Evolutionary conservation across 2,113 vertebrate species (phyloP).

Genomic region (Leucopsar rothschildi): DNA sequence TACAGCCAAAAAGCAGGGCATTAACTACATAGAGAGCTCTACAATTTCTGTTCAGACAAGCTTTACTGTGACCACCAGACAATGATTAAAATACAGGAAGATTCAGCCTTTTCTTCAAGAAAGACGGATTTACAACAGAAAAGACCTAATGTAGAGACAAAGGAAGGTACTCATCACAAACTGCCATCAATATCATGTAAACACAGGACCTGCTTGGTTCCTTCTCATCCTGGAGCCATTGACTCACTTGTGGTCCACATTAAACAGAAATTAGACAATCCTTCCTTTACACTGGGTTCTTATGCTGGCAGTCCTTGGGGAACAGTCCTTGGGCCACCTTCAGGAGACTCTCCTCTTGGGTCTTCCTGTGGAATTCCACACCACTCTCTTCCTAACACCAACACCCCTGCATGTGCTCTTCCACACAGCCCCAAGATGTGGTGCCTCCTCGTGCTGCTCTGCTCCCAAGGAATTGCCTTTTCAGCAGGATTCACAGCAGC

Average conservation of each 20-base stretch:
- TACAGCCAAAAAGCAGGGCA: background rate
- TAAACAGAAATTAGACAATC: background rate
- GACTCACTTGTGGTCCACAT: background rate
- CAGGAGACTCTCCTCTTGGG: background rate
- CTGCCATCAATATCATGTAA: accelerated
- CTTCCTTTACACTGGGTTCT: background rate
- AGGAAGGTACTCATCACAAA: background rate
- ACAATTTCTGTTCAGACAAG: background rate
- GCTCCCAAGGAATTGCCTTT: background rate
- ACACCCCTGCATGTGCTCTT: background rate
- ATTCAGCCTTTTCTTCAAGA: background rate
- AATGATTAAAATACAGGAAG: background rate
- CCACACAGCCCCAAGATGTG: conserved; percentile 33
- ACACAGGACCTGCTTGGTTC: background rate
- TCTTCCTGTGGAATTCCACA: background rate
- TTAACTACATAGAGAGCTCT: background rate
- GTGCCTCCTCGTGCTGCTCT: background rate
- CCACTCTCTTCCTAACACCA: background rate
- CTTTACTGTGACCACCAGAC: background rate
- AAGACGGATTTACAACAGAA: background rate
- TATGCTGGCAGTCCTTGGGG: background rate
- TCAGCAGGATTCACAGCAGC: background rate
- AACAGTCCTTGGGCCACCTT: background rate
- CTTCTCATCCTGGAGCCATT: background rate
- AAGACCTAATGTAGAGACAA: background rate